Evolutionary conservation across 2,797 vertebrate species (phyloP), one percentile per base, ranked within the genome.

Genomic region (Helicolenus hilgendorfi): DNA sequence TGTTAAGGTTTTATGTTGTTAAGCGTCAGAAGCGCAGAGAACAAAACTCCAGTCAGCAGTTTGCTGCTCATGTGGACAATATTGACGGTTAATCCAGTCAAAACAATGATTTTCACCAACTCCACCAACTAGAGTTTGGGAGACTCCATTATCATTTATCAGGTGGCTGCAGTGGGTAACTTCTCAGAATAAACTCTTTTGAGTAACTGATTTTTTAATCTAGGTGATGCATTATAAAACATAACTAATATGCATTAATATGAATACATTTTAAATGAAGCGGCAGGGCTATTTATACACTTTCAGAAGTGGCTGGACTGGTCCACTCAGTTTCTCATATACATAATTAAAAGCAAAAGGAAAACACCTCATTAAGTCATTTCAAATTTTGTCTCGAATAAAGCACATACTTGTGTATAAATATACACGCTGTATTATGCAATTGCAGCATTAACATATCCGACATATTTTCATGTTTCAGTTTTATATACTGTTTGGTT

Each of bases 1-100:
- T 85, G 0, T 59, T 92, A 4, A 79, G 89, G 24, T 88, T 92
- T 85, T 95, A 88, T 15, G 76, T 92, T 1, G 80, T 93, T 20
- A 90, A 79, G 49, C 56, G 31, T 22, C 92, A 83, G 35, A 92
- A 81, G 72, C 49, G 15, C 33, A 80, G 81, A 81, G 84, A 90
- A 36, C 87, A 59, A 55, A 80, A 31, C 58, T 24, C 13, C 1
- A 62, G 1, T 18, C 88, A 75, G 18, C 65, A 73, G 35, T 8
- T 53, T 9, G 0, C 73, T 36, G 71, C n/a, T 55, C 38, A 80
- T 11, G 33, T 8, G 15, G 68, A 78, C 38, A 79, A 81, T 1
- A 5, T 3, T n/a, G 53, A 72, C 11, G 59, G 73, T 81, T 77
- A 72, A 35, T 14, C 2, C 22, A 38, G 5, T 59, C 6, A 0